Evolutionary conservation across 2,113 vertebrate species (phyloP), one percentile per base, ranked within the genome.

Genomic region (Nycticryphes semicollaris): DNA sequence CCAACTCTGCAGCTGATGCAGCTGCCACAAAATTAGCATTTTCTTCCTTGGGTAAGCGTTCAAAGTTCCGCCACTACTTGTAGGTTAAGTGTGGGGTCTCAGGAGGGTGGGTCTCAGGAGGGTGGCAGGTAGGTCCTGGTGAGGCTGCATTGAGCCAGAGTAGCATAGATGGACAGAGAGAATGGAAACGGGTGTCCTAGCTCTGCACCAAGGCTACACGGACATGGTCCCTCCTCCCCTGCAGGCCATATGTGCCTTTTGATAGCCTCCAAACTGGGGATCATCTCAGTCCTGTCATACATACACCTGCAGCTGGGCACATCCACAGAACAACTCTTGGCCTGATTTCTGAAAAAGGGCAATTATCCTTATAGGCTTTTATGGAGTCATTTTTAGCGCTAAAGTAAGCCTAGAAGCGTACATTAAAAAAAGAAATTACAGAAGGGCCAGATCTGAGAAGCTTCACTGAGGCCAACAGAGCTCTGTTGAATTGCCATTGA

Each of bases 111-210:
- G 43, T 45, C 43, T 45, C 43, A 45, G 43, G 45, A 56, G 23
- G 6, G 21, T 5, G 14, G 8, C 12, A 50, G n/a, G 39, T 39
- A 31, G 20, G 20, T 66, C 27, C 45, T 60, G 9, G 20, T 31
- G 23, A 9, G 31, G 25, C 57, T 72, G 27, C 12, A 3, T 6
- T 24, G 23, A 25, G 39, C 31, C 47, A 60, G 45, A 24, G 39
- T 31, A 81, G 45, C 13, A 41, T 3, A 1, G 22, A 15, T 4
- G 7, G 57, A 54, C 0, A 1, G n/a, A 66, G 35, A 7, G 20
- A 66, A 60, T 24, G 19, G 17, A 21, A 77, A 56, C 0, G 2
- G 14, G 7, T 1, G 1, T 18, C 11, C 45, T 59, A 59, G 27
- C 39, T 69, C 37, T 84, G 37, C 14, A 47, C 9, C 33, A 59